Evolutionary conservation across 2,797 vertebrate genomes (phyloP).

Genomic region (Ptychadena robeensis): DNA sequence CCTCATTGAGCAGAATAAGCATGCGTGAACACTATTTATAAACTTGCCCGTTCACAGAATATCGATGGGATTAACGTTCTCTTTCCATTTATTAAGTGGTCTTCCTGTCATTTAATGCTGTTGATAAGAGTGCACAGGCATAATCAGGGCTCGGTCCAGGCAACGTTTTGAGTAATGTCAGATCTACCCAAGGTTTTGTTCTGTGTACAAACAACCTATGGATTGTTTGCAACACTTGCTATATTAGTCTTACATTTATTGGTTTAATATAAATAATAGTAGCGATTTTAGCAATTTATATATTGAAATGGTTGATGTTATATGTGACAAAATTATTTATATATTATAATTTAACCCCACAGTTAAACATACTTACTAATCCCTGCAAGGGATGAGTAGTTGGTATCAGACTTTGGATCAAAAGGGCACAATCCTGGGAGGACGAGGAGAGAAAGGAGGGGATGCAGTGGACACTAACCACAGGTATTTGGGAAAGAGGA

Average conservation of each 20-base stretch:
- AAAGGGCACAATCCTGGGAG: too few relatives aligned
- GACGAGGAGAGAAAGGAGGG: too few relatives aligned
- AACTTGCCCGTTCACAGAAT: slow-evolving; percentile 36
- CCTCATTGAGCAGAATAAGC: slow-evolving; percentile 50
- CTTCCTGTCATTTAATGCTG: slow-evolving; percentile 40
- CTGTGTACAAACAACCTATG: background rate
- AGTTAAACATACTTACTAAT: too few relatives aligned
- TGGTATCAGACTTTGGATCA: too few relatives aligned
- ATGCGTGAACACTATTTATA: slow-evolving; percentile 51
- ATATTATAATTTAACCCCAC: too few relatives aligned
- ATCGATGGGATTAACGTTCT: slow-evolving; percentile 41
- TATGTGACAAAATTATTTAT: too few relatives aligned
- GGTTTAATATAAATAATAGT: too few relatives aligned
- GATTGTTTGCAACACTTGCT: background rate
- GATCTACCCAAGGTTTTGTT: background rate
- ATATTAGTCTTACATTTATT: background rate
- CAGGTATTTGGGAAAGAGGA: too few relatives aligned
- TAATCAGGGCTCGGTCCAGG: slow-evolving; percentile 46
- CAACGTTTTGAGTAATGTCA: slow-evolving; percentile 11
- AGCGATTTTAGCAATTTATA: too few relatives aligned
- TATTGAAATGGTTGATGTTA: too few relatives aligned
- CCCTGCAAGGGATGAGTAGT: too few relatives aligned
- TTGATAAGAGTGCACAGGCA: slow-evolving; percentile 54
- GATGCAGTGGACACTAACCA: too few relatives aligned
- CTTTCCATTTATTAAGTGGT: slow-evolving; percentile 43